Percentiles rank a stretch among this genome's conserved stretches.
Evolutionary conservation across 2,113 vertebrate genomes (phyloP).

Genomic region (Speoplatyrhinus poulsoni): DNA sequence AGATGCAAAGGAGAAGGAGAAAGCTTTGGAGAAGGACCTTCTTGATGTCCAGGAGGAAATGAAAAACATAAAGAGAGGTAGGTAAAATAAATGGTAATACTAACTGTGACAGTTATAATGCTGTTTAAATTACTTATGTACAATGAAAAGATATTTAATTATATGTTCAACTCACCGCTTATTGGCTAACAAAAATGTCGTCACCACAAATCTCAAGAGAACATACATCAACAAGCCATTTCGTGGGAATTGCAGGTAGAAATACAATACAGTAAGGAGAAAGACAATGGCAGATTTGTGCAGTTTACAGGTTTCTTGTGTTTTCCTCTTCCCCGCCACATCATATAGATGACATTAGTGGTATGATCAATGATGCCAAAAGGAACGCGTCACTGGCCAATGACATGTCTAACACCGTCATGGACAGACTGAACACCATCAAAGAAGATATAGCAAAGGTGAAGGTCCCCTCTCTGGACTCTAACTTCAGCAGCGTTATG

Average conservation of each 20-base stretch:
- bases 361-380: slow-evolving; percentile 80
- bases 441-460: slow-evolving; percentile 80
- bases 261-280: too few relatives aligned
- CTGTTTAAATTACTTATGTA: too few relatives aligned
- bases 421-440: slow-evolving; percentile 81
- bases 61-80: slow-evolving; percentile 81
- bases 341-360: slow-evolving; percentile 76
- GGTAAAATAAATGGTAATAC: background rate
- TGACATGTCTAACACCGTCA: slow-evolving; percentile 69
- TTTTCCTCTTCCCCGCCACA: background rate
- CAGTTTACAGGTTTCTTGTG: background rate
- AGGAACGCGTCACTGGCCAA: slow-evolving; percentile 73
- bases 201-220: background rate
- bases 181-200: background rate
- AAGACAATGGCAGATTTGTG: too few relatives aligned
- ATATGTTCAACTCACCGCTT: background rate
- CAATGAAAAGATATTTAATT: background rate
- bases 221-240: background rate
- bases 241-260: too few relatives aligned
- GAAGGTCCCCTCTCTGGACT: slow-evolving; percentile 47
- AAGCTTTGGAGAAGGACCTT: slow-evolving; percentile 74
- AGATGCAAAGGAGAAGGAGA: slow-evolving; percentile 74
- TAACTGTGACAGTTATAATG: background rate
- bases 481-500: slow-evolving; percentile 57
- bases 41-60: slow-evolving; percentile 68